These are phyloP conservation scores for Drosophila malerkotliana DNA, from an alignment of 1,140 invertebrate species.

Conservation along the genomic window DNA sequence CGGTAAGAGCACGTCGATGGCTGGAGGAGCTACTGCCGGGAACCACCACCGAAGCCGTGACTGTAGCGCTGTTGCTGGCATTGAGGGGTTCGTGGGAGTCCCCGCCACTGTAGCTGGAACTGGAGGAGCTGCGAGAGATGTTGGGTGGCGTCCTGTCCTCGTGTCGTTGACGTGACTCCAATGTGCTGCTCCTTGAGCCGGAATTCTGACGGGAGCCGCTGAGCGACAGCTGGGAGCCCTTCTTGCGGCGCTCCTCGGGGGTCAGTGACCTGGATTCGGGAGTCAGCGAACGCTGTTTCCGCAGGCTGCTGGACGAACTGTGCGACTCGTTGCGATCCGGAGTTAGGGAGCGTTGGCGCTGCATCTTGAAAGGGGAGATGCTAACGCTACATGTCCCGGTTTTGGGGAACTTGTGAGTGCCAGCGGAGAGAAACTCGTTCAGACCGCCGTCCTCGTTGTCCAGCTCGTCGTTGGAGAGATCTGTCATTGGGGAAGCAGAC, in stretches of 20 bases:
- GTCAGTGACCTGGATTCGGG: conserved; percentile 79
- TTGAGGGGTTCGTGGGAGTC: conserved; percentile 57
- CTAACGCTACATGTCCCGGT: conserved; percentile 29
- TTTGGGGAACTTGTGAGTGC: conserved; percentile 67
- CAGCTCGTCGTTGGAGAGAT: conserved; percentile 82
- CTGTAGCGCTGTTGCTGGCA: conserved; percentile 36
- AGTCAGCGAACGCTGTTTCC: conserved; percentile 81
- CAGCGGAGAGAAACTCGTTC: conserved; percentile 69
- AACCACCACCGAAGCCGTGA: neutral
- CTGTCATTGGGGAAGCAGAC: conserved; percentile 33
- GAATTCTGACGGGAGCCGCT: conserved; percentile 76
- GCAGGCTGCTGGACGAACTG: conserved; percentile 73
- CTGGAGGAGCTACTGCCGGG: conserved; percentile 5
- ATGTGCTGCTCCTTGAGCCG: conserved; percentile 72
- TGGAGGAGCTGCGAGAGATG: conserved; percentile 82
- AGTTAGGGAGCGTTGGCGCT: conserved; percentile 75
- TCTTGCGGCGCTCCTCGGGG: conserved; percentile 76
- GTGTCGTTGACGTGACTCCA: conserved; percentile 68
- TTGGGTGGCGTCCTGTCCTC: conserved; percentile 69
- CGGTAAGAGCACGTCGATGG: conserved; percentile 54
- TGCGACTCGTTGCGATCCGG: conserved; percentile 81
- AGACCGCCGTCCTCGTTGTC: conserved; percentile 76
- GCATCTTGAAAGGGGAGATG: conserved; percentile 72
- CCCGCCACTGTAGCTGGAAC: conserved; percentile 81
- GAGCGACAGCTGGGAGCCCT: conserved; percentile 75